Conservation (phyloP, 2,888 invertebrate species). For the Galerucella nymphaeae region DNA sequence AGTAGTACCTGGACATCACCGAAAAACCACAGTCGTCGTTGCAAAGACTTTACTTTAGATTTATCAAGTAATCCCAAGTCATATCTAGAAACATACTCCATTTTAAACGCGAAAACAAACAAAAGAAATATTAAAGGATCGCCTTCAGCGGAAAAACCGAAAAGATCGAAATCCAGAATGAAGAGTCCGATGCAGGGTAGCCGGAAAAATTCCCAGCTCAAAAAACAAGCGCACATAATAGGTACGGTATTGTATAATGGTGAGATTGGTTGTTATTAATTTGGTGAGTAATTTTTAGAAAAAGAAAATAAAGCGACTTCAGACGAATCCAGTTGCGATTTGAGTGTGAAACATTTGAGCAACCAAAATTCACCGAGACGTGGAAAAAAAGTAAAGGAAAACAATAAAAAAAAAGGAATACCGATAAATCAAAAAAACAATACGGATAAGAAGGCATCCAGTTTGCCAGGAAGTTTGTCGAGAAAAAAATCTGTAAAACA, state of each 20-base stretch:
- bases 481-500: conserved; percentile 69
- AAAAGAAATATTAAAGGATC: conserved; percentile 53
- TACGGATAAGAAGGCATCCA: conserved; percentile 60
- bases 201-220: conserved; percentile 56
- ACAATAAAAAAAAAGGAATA: conserved; percentile 74
- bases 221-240: conserved; percentile 40
- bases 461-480: conserved; percentile 68
- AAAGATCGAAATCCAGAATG: conserved; percentile 61
- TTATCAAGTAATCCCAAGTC: conserved; percentile 64
- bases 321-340: conserved; percentile 65
- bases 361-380: conserved; percentile 69
- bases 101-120: conserved; percentile 44
- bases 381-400: conserved; percentile 73
- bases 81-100: conserved; percentile 44
- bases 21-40: conserved; percentile 66
- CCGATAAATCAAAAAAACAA: conserved; percentile 65
- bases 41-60: conserved; percentile 81
- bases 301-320: conserved; percentile 58
- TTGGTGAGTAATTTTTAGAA: conserved; percentile 21
- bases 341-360: conserved; percentile 43
- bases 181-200: conserved; percentile 61
- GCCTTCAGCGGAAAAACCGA: conserved; percentile 58
- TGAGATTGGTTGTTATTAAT: too few relatives aligned
- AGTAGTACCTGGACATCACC: conserved; percentile 67
- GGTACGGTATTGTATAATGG: background rate